Evolutionary conservation across 2,888 invertebrate species (phyloP), one percentile per base, ranked within the genome.

Genomic region (Seladonia tumulorum): DNA sequence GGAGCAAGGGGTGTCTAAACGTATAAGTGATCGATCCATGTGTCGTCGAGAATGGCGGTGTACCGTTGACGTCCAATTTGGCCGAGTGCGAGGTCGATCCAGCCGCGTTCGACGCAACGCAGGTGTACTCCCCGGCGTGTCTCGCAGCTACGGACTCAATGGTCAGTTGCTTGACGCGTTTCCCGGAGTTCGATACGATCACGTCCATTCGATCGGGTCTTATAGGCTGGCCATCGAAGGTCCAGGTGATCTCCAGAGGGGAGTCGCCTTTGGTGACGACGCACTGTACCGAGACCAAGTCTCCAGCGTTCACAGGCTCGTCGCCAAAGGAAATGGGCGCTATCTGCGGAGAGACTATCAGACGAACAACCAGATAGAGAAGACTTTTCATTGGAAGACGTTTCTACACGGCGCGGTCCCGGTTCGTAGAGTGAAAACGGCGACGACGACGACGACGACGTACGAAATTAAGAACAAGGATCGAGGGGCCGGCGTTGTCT

Each of bases 171-270:
- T 94, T 94, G 68, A 93, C 92, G 57, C 94, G 93, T 88, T 94
- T 94, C 74, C 94, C 94, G 60, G 93, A 91, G 89, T 88, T 89
- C 25, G 93, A 90, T 73, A 94, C 88, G 68, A 92, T 82, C 70
- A 94, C 90, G 74, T 93, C 93, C 83, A 87, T 91, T 49, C 91
- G 92, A 86, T 92, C 92, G 79, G 87, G 76, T 29, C 89, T 89
- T 47, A 94, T 89, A n/a, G 90, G 88, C 85, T 94, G 94, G 79
- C 95, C 95, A 89, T 96, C 96, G 91, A 96, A 96, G 75, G 96
- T 96, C 98, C 98, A 98, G 75, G 96, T 96, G 83, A 98, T 97
- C 89, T 96, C 96, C 83, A 98, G 95, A 16, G 98, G 98, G 87
- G 97, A 95, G 94, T 98, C 98, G 53, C 98, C 98, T 94, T 97